Evolutionary conservation across 2,113 vertebrate genomes (phyloP), one percentile per base, ranked within the genome.

Genomic region (Saccopteryx bilineata): DNA sequence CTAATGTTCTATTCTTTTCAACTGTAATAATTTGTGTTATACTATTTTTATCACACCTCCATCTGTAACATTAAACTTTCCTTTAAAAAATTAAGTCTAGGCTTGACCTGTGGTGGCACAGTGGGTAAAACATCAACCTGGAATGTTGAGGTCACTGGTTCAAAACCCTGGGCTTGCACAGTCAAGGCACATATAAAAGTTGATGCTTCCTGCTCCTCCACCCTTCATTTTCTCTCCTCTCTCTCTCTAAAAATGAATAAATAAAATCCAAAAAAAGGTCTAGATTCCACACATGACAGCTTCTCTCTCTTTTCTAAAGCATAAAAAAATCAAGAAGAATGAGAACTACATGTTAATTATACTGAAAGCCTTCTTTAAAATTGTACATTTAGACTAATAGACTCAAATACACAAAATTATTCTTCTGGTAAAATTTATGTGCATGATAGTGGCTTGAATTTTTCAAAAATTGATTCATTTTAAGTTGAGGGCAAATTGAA

Each of bases 321-420:
- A 91, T 66, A 31, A 58, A 79, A 85, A 87, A 21, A 68, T 92
- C 52, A 84, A 87, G 26, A 90, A 86, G 48, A 93, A 74, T 48
- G n/a, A 84, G 46, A 90, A 69, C 15, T 90, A 58, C 71, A 52
- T 90, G n/a, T 23, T 89, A 92, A 91, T 93, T 74, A 95, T 72
- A 84, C 66, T 75, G 33, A 92, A 94, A 94, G 23, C 50, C 58
- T 85, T 92, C 87, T 93, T 69, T 94, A 83, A 31, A 31, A 94
- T 52, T 90, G 19, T 8, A 61, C 50, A 89, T 87, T 71, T 56
- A 84, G 61, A 84, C 69, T 92, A 96, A 96, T 71, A 54, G 76
- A 71, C n/a, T 95, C 39, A 95, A 96, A 33, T 39, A 90, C 33
- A 95, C 14, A 80, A 63, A 96, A 94, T 75, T 76, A 48, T 94